Evolutionary conservation across 2,888 invertebrate species (phyloP), one percentile per base, ranked within the genome.

Genomic region (Caenorhabditis sp.): DNA sequence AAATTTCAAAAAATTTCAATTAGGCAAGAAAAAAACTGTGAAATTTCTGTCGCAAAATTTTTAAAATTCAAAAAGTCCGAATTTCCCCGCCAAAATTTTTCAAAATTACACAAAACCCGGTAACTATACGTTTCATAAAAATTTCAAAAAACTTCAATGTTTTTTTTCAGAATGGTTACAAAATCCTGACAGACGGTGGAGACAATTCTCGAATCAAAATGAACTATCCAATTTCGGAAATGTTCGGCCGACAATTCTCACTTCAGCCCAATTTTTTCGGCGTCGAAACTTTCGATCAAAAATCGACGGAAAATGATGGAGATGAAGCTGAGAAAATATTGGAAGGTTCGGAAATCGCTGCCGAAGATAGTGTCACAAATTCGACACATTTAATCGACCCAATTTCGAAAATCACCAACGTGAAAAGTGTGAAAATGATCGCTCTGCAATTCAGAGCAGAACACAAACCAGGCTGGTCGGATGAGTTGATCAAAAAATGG

Each of bases 181-280:
- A 76, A 62, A 74, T 84, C 23, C 76, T 84, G 65, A 82, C 76
- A 21, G 81, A 81, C 27, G 79, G 70, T 10, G 72, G 69, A 1
- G 65, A 69, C 26, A 67, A 68, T 37, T 51, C 58, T 10, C 67
- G 84, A 2, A 67, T 85, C 58, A 77, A 78, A 14, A 78, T 86
- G n/a, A 75, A 69, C 43, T 86, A 86, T 61, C 86, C 86, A 8
- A 77, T 83, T 12, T 77, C 74, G 59, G 78, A 77, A 10, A 70
- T 86, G 50, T 84, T 84, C 58, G 84, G 84, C 21, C 75, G 81
- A 21, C 72, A 69, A 23, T 77, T 85, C 65, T 82, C 78, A 26
- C 62, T 84, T 57, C 73, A 84, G 74, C 84, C 84, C 23, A 84
- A 83, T 58, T 85, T 85, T 68, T 85, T 80, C 61, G 85, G 85